phyloP scores from a whole-genome alignment of 2,888 invertebrate genomes.

The Phengaris alcon region DNA sequence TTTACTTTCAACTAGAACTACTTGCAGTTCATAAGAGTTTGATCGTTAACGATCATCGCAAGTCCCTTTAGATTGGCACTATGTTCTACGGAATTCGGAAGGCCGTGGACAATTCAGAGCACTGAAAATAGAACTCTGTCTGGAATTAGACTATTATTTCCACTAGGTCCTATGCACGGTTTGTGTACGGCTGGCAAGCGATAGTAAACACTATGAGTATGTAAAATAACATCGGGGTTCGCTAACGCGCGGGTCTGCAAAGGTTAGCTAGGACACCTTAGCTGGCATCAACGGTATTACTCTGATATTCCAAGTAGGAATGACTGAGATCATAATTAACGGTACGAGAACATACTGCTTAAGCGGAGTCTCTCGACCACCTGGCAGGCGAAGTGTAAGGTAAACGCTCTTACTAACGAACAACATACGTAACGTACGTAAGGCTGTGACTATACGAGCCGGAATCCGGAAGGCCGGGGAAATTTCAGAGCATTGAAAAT shows the following conservation, averaged over 20 bases:
- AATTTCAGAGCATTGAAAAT: too few relatives aligned
- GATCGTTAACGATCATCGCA: too few relatives aligned
- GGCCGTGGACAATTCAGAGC: too few relatives aligned
- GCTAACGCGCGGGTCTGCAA: slow-evolving; percentile 70
- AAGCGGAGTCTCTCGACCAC: slow-evolving; percentile 68
- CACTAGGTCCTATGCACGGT: slow-evolving; percentile 71
- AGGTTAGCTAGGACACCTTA: slow-evolving; percentile 68
- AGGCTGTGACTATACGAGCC: too few relatives aligned
- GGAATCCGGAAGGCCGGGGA: too few relatives aligned
- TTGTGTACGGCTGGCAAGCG: slow-evolving; percentile 74
- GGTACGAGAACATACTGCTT: slow-evolving; percentile 70
- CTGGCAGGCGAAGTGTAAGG: slow-evolving; percentile 68
- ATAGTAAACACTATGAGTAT: slow-evolving; percentile 76
- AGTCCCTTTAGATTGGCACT: too few relatives aligned
- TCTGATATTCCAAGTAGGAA: slow-evolving; percentile 70
- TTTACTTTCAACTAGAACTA: too few relatives aligned
- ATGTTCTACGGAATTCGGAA: too few relatives aligned
- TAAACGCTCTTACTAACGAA: slow-evolving; percentile 35
- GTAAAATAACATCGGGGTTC: slow-evolving; percentile 74
- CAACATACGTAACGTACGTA: too few relatives aligned
- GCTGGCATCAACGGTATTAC: slow-evolving; percentile 75
- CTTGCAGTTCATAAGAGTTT: too few relatives aligned
- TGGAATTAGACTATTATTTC: slow-evolving; percentile 7
- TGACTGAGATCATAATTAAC: slow-evolving; percentile 73
- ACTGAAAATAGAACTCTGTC: too few relatives aligned